phyloP scores from a whole-genome alignment of 2,113 vertebrate species.

The Rousettus leschenaultii region DNA sequence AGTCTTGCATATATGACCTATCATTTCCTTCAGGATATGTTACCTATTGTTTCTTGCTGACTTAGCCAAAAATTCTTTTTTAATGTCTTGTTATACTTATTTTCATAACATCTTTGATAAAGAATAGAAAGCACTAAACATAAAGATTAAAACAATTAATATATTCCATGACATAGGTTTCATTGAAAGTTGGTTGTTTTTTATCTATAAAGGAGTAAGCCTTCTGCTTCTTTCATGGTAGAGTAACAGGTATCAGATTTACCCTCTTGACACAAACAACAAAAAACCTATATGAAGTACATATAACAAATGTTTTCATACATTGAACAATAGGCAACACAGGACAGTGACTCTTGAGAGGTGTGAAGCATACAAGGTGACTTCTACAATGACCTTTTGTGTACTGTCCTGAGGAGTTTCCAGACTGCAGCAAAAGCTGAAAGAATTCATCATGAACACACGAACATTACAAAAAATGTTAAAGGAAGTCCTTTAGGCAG shows the following conservation, averaged over 20 bases:
- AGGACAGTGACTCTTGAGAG: neutral
- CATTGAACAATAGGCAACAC: neutral
- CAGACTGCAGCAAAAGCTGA: neutral
- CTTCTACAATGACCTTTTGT: neutral
- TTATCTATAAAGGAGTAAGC: neutral
- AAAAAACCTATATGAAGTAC: neutral
- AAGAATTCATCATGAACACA: neutral
- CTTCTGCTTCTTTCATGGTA: neutral
- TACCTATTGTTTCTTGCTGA: neutral
- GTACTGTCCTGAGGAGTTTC: neutral
- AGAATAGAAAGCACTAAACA: neutral
- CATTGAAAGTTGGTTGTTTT: neutral
- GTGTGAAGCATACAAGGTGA: neutral
- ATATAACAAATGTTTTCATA: neutral
- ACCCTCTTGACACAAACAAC: neutral
- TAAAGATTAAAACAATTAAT: neutral
- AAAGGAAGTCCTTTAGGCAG: neutral
- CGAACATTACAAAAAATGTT: neutral
- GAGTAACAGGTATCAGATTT: neutral
- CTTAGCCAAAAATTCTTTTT: constrained; percentile 1
- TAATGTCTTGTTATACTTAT: neutral
- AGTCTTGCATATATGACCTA: neutral
- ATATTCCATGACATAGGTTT: neutral
- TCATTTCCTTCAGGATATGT: neutral
- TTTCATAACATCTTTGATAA: constrained; percentile 27